Evolutionary conservation across 2,113 vertebrate species (phyloP).

Genomic region (Lagopus muta): DNA sequence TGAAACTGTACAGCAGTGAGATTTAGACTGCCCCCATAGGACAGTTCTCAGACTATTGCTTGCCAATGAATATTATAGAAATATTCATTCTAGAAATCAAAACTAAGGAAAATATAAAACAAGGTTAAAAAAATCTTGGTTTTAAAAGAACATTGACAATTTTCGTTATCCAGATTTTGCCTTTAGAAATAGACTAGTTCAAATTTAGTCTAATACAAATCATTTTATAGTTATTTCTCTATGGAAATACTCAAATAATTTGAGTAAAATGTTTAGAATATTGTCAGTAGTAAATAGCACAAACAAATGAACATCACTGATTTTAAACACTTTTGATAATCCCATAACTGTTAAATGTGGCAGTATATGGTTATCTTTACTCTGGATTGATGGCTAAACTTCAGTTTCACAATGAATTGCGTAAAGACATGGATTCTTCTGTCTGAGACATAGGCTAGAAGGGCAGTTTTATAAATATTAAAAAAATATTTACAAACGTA

Average conservation of each 20-base stretch:
- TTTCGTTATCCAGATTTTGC: background rate
- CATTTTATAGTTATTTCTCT: background rate
- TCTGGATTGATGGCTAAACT: background rate
- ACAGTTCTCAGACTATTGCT: background rate
- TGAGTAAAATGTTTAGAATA: background rate
- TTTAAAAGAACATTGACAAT: background rate
- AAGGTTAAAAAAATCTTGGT: background rate
- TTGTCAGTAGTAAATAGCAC: background rate
- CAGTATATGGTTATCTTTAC: background rate
- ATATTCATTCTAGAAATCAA: background rate
- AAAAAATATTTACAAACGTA: background rate
- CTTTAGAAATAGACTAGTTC: background rate
- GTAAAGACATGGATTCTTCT: background rate
- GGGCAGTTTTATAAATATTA: background rate
- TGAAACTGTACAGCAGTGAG: background rate
- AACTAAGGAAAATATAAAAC: background rate
- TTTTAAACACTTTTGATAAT: background rate
- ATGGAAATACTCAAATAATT: background rate
- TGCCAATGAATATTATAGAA: background rate
- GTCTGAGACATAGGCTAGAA: background rate
- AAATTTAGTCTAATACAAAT: background rate
- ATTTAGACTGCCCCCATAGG: background rate
- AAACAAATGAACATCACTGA: background rate
- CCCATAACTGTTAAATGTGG: background rate
- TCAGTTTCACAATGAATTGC: background rate